phyloP scores from a whole-genome alignment of 2,888 invertebrate genomes.

The Aspidiotus destructor region DNA sequence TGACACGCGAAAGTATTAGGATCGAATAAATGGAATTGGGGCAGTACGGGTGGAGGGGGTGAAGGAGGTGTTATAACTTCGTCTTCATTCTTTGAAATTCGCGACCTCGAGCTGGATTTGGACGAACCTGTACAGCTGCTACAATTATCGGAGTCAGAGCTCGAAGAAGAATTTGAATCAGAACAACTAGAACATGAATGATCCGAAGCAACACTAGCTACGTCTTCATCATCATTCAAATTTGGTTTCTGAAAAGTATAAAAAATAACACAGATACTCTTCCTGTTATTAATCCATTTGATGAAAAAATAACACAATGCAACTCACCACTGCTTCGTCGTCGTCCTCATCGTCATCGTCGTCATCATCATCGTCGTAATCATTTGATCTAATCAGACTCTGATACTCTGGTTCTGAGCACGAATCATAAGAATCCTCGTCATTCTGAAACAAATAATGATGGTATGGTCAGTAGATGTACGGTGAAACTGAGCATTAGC shows the following conservation, averaged over 20 bases:
- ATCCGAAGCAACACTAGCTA: slow-evolving; percentile 11
- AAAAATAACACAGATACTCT: no score
- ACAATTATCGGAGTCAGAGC: slow-evolving; percentile 16
- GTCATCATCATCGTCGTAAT: slow-evolving; percentile 27
- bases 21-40: slow-evolving; percentile 18
- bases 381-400: slow-evolving; percentile 30
- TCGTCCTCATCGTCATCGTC: slow-evolving; percentile 26
- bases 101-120: slow-evolving; percentile 8
- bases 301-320: no score
- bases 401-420: slow-evolving; percentile 31
- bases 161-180: slow-evolving; percentile 9
- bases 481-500: neutral
- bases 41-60: slow-evolving; percentile 1
- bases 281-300: no score
- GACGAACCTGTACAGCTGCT: slow-evolving; percentile 18
- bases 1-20: slow-evolving; percentile 26
- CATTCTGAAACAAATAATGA: slow-evolving; percentile 15
- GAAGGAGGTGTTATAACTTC: slow-evolving; percentile 2
- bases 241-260: neutral
- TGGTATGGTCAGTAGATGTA: neutral
- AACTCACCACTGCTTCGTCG: neutral
- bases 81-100: neutral
- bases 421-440: slow-evolving; percentile 27
- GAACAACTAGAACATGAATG: slow-evolving; percentile 16
- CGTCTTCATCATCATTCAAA: slow-evolving; percentile 9